These are phyloP conservation scores for Macrocentrus cingulum DNA, from an alignment of 1,140 invertebrate genomes.

Conservation along the genomic window DNA sequence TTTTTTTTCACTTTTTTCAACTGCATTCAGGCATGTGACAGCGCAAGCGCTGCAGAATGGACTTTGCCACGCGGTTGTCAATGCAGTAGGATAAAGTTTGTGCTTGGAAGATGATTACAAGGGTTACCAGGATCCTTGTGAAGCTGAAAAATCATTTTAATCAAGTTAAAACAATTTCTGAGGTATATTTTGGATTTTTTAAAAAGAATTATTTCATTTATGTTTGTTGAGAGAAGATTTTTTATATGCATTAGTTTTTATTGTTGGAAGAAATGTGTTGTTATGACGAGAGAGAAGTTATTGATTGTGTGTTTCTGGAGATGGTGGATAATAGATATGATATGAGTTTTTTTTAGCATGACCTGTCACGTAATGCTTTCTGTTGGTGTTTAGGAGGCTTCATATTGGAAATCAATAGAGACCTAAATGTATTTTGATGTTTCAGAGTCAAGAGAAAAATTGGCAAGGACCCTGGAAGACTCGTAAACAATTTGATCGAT, in stretches of 20 bases:
- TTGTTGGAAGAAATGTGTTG: too few relatives aligned
- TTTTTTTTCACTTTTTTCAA: background rate
- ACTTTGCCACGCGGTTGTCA: background rate
- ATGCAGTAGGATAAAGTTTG: background rate
- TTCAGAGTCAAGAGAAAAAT: constrained; percentile 2
- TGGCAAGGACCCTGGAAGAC: constrained; percentile 13
- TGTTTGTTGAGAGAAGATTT: too few relatives aligned
- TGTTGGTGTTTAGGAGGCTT: too few relatives aligned
- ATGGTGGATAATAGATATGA: too few relatives aligned
- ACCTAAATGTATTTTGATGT: constrained; percentile 1
- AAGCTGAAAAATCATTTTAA: constrained; percentile 18
- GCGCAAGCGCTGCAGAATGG: constrained; percentile 16
- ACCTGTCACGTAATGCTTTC: too few relatives aligned
- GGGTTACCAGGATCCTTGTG: constrained; percentile 14
- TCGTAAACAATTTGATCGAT: constrained; percentile 3
- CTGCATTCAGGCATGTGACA: background rate
- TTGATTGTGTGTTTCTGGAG: too few relatives aligned
- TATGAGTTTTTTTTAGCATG: too few relatives aligned
- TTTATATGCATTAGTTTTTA: too few relatives aligned
- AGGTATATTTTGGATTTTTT: too few relatives aligned
- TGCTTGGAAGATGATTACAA: constrained; percentile 19
- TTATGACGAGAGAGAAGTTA: too few relatives aligned
- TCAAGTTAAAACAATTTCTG: too few relatives aligned
- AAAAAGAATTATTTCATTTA: too few relatives aligned
- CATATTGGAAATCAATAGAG: background rate